Evolutionary conservation across 2,888 invertebrate genomes (phyloP), one percentile per base, ranked within the genome.

Genomic region (Globia sparganii): DNA sequence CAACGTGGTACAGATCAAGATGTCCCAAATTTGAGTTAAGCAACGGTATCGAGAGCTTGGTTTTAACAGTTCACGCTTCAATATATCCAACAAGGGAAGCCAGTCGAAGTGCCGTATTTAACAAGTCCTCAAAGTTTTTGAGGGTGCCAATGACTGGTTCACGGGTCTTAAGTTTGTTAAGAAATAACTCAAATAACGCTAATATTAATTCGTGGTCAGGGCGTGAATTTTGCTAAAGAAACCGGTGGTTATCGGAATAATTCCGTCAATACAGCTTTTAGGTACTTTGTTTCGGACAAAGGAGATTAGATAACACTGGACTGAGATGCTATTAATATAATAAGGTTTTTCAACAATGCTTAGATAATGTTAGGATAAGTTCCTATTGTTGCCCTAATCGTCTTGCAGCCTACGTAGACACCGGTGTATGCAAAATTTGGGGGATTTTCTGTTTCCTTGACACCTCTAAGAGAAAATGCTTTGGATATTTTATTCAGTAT

Each of bases 101-200:
- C 85, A 87, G 83, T 80, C 88, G 89, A 94, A 94, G 93, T 93
- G 93, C 88, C 88, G 91, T 89, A 88, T 93, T 93, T 93, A 93
- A 93, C 94, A 93, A 91, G 88, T 90, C 66, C 64, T 81, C 82
- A 84, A 71, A 40, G 72, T 59, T 82, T 81, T 83, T 71, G 66
- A 88, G 88, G 91, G 93, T 92, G 93, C 89, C 91, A 94, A 94
- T 91, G 88, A 91, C 86, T 85, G 82, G 90, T 92, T 94, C 92
- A 92, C 91, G 93, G 90, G 87, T 83, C 88, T 86, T 90, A 88
- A 90, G 87, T 90, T 90, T 91, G 77, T 88, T 87, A 92, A 89
- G 87, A 83, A 71, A 43, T 62, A 83, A 88, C 37, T 59, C 90
- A 83, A 67, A 34, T 71, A 83, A 88, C n/a, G 62, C 90, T 74